These are phyloP conservation scores for Sciurus niger DNA, from an alignment of 2,113 vertebrate species.

Conservation along the genomic window DNA sequence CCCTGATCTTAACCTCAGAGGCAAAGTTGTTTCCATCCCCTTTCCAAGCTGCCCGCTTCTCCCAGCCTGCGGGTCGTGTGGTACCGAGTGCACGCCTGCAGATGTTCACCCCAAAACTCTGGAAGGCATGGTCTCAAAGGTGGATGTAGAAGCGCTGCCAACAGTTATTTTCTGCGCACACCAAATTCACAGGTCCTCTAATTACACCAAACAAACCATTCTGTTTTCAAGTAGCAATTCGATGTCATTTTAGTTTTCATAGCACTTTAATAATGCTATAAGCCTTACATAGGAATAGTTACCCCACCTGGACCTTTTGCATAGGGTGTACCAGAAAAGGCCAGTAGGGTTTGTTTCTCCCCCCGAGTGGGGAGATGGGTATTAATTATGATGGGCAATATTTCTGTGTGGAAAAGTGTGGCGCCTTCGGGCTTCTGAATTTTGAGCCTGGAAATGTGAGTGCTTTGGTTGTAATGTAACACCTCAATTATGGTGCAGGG, in stretches of 20 bases:
- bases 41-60: no score
- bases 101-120: not conserved
- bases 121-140: not conserved
- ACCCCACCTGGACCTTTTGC: not conserved
- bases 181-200: constrained; percentile 63
- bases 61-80: rapidly evolving
- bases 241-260: constrained; percentile 63
- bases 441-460: constrained; percentile 73
- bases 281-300: not conserved
- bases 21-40: not conserved
- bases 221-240: constrained; percentile 48
- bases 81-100: not conserved
- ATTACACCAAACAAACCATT: constrained; percentile 64
- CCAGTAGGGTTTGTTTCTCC: not conserved
- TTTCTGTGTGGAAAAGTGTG: constrained; percentile 66
- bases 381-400: constrained; percentile 15
- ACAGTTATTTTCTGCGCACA: not conserved
- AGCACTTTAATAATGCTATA: constrained; percentile 8
- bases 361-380: not conserved
- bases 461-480: constrained; percentile 75
- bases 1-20: not conserved
- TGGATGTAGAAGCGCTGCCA: not conserved
- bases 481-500: constrained; percentile 84
- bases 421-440: constrained; percentile 67
- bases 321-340: not conserved